Percentiles rank a stretch among this genome's conserved stretches.
Conservation (phyloP, 2,888 invertebrate species). For the Ypsolopha sequella region DNA sequence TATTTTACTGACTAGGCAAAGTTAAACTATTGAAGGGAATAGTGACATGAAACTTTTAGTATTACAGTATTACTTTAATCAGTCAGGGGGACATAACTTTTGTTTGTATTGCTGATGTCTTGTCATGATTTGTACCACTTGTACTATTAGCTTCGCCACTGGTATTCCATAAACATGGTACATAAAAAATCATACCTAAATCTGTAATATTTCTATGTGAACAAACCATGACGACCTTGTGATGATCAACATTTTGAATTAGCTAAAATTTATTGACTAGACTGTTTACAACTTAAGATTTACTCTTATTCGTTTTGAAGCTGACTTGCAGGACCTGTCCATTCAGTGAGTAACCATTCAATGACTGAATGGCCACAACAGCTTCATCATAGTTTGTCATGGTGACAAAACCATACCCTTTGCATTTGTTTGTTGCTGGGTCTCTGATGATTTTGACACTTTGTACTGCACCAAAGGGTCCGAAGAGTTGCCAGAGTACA, state of each 20-base stretch:
- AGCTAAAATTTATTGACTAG: conserved; percentile 71
- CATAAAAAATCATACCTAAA: conserved; percentile 18
- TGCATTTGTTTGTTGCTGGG: conserved; percentile 96
- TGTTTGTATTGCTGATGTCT: conserved; percentile 15
- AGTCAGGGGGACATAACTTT: conserved; percentile 27
- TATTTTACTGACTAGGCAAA: conserved; percentile 1
- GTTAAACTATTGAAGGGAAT: not conserved
- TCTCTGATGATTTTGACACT: conserved; percentile 97
- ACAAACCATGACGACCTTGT: conserved; percentile 56
- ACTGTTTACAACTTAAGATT: conserved; percentile 66
- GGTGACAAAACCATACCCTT: conserved; percentile 98
- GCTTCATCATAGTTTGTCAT: conserved; percentile 99
- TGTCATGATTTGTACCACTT: conserved; percentile 46
- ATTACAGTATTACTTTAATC: not conserved
- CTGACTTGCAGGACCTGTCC: conserved; percentile 97
- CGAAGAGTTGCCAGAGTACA: conserved; percentile 94
- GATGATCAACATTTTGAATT: conserved; percentile 68
- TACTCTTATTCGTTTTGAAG: conserved; percentile 95
- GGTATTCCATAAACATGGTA: conserved; percentile 26
- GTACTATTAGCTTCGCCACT: conserved; percentile 31
- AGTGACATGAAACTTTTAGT: not conserved
- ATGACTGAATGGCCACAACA: conserved; percentile 93
- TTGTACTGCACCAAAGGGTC: conserved; percentile 97
- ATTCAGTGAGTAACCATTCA: conserved; percentile 96
- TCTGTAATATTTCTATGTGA: not conserved